Evolutionary conservation across 23 tunicate genomes (phyloP).

Genomic region (Styela plicata): DNA sequence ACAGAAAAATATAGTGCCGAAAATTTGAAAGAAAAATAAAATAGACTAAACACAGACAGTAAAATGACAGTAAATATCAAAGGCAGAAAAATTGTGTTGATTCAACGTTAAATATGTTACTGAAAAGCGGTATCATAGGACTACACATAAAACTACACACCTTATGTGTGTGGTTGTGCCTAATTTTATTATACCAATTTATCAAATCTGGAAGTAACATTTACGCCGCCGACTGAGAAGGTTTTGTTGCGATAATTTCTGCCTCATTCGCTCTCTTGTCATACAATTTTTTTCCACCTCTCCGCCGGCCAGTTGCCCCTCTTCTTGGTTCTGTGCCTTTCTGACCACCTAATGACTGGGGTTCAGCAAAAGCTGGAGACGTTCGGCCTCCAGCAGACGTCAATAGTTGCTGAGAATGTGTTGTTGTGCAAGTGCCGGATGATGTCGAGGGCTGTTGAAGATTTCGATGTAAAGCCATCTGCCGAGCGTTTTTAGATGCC

Average conservation of each 20-base stretch:
- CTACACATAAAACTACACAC: too few relatives aligned
- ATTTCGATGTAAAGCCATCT: conserved; percentile 21
- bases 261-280: conserved; percentile 33
- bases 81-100: too few relatives aligned
- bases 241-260: not conserved
- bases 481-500: conserved; percentile 22
- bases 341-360: not conserved
- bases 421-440: not conserved
- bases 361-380: not conserved
- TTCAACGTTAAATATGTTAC: too few relatives aligned
- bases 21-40: too few relatives aligned
- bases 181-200: too few relatives aligned
- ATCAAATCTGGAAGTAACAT: too few relatives aligned
- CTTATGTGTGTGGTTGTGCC: too few relatives aligned
- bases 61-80: too few relatives aligned
- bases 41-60: too few relatives aligned
- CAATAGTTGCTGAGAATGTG: not conserved
- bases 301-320: conserved; percentile 17
- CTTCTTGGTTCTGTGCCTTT: not conserved
- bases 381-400: not conserved
- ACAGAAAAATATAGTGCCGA: too few relatives aligned
- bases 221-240: not conserved
- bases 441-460: not conserved
- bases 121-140: too few relatives aligned
- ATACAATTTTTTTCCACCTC: conserved; percentile 29